Base-by-base conservation (phyloP, 2,888 invertebrate species). In the Zygogramma bicolorata region DNA sequence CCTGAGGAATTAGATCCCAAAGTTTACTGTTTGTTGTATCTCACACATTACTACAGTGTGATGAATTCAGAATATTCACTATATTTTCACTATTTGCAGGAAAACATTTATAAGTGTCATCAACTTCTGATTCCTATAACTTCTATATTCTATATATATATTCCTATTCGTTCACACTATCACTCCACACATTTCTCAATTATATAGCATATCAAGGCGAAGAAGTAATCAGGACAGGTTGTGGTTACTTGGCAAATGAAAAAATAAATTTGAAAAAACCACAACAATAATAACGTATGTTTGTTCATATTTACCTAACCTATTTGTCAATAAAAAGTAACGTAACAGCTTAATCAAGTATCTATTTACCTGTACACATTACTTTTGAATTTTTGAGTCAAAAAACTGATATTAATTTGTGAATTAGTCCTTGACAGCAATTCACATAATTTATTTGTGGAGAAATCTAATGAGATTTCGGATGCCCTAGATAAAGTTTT, bases 391-490 rank as follows among this genome's bases (percentile, higher is more conserved):
- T 18, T 40, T 29, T 46, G n/a, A 27, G 2, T 63, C 29, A 46
- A 63, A 68, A 72, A 72, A 72, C 29, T 67, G 38, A 63, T 49
- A 71, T 71, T 63, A 62, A 63, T 63, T 71, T 72, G 72, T 72
- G 72, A 63, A 72, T 40, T 68, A 27, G 59, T 46, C 72, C 72
- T 72, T 72, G 68, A 68, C 60, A 31, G 31, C 63, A 63, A 46
- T 63, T 27, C 18, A 61, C n/a, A 27, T 71, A 66, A 71, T 66
- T 65, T 53, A 71, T 60, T 67, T 62, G 63, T 67, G 62, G 61
- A 67, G 67, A 71, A 67, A 71, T 71, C 53, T 59, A 66, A 61
- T 65, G 57, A 70, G 53, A 53, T 53, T 46, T 46, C 20, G 20
- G 20, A 46, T 46, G 20, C 46, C n/a, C 53, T n/a, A 27, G 53